phyloP scores from a whole-genome alignment of 2,797 vertebrate species.

The Anguilla marmorata region DNA sequence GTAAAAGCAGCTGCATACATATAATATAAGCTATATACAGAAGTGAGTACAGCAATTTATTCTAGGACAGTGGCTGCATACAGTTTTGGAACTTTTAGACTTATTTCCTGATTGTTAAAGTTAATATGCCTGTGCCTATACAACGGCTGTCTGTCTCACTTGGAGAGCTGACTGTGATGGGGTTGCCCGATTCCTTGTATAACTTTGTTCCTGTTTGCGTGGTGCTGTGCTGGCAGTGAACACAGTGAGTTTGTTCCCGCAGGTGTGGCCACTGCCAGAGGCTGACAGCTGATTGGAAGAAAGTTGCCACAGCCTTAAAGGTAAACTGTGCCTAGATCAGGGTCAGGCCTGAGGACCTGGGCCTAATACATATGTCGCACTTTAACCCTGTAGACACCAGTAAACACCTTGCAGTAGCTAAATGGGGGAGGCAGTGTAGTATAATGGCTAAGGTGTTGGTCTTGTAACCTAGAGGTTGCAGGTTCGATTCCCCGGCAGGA shows the following conservation, averaged over 20 bases:
- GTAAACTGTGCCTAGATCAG: conserved; percentile 66
- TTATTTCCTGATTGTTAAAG: not conserved
- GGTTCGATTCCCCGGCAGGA: too few species aligned
- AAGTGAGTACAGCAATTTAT: not conserved
- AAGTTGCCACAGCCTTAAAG: conserved; percentile 91
- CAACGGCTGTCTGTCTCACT: not conserved
- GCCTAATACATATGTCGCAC: not conserved
- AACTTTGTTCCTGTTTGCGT: not conserved
- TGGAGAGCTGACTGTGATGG: not conserved
- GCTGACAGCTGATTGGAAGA: conserved; percentile 92
- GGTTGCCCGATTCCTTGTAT: not conserved
- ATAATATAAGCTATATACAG: not conserved
- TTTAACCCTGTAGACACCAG: not conserved
- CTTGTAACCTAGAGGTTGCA: too few species aligned
- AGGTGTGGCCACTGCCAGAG: conserved; percentile 96
- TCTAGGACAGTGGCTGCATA: not conserved
- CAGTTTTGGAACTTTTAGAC: not conserved
- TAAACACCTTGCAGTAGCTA: not conserved
- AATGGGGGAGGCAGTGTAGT: too few species aligned
- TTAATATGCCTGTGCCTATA: not conserved
- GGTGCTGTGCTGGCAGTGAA: not conserved
- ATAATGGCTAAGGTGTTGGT: too few species aligned
- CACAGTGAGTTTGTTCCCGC: conserved; percentile 25
- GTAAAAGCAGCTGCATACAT: not conserved
- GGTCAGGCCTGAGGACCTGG: not conserved